Conservation (phyloP, 2,797 vertebrate genomes). For the Triplophysa bombifrons region DNA sequence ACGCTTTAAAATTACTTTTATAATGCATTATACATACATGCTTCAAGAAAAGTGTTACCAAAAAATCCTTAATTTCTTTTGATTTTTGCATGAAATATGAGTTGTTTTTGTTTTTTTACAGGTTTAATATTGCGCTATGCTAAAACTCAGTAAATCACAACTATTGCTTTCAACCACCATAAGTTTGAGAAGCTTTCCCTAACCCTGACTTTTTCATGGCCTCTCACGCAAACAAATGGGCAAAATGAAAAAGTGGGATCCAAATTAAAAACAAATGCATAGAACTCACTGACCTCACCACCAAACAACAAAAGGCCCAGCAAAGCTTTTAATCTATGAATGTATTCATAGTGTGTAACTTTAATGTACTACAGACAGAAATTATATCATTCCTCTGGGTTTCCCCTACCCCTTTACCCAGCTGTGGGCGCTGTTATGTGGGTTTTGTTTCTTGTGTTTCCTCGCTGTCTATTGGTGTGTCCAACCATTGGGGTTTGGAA, state of each 20-base stretch:
- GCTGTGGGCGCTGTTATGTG: constrained; percentile 63
- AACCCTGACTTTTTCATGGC: constrained; percentile 12
- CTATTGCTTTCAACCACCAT: not conserved
- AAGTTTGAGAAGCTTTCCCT: constrained; percentile 16
- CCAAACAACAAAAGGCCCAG: constrained; percentile 51
- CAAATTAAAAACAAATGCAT: constrained; percentile 74
- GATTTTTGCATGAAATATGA: no score
- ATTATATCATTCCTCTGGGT: constrained; percentile 35
- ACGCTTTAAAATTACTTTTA: no score
- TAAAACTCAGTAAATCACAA: not conserved
- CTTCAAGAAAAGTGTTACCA: no score
- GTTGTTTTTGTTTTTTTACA: not conserved
- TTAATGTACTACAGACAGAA: constrained; percentile 47
- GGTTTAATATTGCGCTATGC: not conserved
- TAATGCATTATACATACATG: no score
- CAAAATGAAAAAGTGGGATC: constrained; percentile 24
- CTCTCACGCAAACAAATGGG: constrained; percentile 24
- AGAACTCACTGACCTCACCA: constrained; percentile 42
- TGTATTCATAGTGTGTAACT: constrained; percentile 62
- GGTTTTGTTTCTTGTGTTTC: constrained; percentile 61
- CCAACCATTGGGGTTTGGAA: constrained; percentile 61
- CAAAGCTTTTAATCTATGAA: constrained; percentile 58
- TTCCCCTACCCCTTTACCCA: constrained; percentile 38
- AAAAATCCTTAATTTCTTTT: no score
- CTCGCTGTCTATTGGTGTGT: constrained; percentile 50